phyloP scores from a whole-genome alignment of 2,113 vertebrate genomes.

The Strigops habroptila region DNA sequence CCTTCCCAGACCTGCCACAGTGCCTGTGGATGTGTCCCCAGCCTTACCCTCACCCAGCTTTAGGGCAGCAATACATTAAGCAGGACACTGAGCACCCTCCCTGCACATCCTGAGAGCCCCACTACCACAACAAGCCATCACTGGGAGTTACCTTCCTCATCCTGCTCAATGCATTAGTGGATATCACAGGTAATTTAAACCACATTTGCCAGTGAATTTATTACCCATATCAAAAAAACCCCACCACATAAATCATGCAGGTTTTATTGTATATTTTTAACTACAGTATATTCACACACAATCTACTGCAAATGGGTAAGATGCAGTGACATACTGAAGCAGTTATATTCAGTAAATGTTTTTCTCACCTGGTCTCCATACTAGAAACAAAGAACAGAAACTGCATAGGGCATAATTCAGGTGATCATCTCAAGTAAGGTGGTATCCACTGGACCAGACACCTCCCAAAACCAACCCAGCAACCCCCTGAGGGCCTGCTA shows the following conservation, averaged over 20 bases:
- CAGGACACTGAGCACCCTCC: neutral
- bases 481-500: neutral
- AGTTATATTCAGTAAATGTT: neutral
- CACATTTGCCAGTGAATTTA: neutral
- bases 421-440: neutral
- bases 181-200: neutral
- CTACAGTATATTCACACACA: neutral
- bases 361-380: neutral
- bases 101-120: neutral
- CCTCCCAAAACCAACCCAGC: neutral
- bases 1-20: neutral
- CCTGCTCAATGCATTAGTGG: neutral
- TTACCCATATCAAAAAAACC: neutral
- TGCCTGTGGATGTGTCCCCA: neutral
- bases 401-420: neutral
- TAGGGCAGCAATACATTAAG: neutral
- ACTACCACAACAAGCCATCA: neutral
- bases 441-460: neutral
- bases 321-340: neutral
- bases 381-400: neutral
- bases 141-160: neutral
- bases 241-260: neutral
- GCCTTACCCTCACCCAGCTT: neutral
- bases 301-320: neutral
- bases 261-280: neutral